A percentile compares a stretch with the other conserved stretches of the same genome.
phyloP scores from a whole-genome alignment of 2,888 invertebrate species.

The Dicyrtoma fusca region DNA sequence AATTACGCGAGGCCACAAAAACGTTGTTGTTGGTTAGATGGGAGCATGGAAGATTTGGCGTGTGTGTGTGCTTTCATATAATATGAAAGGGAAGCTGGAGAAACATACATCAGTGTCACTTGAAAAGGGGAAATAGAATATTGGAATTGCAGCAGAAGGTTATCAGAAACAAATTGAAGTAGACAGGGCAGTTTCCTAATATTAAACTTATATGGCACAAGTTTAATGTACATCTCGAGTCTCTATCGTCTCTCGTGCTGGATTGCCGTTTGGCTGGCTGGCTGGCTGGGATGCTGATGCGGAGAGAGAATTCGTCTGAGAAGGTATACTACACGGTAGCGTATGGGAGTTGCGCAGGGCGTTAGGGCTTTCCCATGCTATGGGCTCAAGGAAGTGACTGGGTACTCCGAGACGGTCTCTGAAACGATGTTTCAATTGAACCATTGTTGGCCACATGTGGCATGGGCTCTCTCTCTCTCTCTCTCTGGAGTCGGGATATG shows the following conservation, averaged over 20 bases:
- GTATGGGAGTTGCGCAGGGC: not conserved
- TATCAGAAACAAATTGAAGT: slow-evolving; percentile 55
- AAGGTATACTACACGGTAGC: not conserved
- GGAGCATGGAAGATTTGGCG: slow-evolving; percentile 41
- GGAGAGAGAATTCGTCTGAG: not conserved
- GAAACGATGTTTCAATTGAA: slow-evolving; percentile 34
- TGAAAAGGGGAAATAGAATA: slow-evolving; percentile 51
- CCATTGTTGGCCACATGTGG: slow-evolving; percentile 40
- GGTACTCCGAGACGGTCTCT: slow-evolving; percentile 15
- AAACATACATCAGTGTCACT: slow-evolving; percentile 53
- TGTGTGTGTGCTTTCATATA: slow-evolving; percentile 44
- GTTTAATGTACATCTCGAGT: slow-evolving; percentile 41
- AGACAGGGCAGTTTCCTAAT: slow-evolving; percentile 48
- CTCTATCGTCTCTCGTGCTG: slow-evolving; percentile 23
- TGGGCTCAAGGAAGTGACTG: slow-evolving; percentile 11
- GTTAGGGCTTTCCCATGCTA: slow-evolving; percentile 2
- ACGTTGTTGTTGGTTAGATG: slow-evolving; percentile 49
- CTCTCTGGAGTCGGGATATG: not conserved
- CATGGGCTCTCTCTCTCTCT: slow-evolving; percentile 12
- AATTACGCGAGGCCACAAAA: slow-evolving; percentile 51
- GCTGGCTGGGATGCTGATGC: slow-evolving; percentile 22
- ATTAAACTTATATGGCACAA: slow-evolving; percentile 48
- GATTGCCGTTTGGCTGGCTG: slow-evolving; percentile 12
- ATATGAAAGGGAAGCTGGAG: slow-evolving; percentile 47
- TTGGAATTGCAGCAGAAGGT: slow-evolving; percentile 52